These are phyloP conservation scores for Sesamia inferens DNA, from an alignment of 2,888 invertebrate genomes.

Conservation along the genomic window DNA sequence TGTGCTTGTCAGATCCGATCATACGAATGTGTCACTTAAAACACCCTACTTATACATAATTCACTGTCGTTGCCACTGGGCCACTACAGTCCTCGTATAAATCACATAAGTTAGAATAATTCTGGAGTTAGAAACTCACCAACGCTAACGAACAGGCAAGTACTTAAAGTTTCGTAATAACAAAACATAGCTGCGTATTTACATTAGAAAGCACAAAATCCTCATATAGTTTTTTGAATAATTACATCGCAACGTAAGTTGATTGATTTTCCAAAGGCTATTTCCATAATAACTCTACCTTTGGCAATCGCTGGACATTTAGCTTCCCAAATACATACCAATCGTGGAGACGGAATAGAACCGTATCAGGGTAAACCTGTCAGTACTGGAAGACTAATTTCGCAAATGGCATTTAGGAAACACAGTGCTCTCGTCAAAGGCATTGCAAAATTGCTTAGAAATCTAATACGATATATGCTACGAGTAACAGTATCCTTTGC, in stretches of 20 bases:
- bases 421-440: neutral
- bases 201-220: neutral
- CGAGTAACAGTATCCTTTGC: conserved; percentile 8
- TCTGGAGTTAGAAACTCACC: neutral
- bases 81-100: too few species aligned
- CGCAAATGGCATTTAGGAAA: conserved; percentile 10
- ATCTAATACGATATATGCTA: neutral
- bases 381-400: conserved; percentile 7
- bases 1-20: too few species aligned
- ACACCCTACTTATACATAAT: too few species aligned
- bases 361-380: neutral
- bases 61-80: too few species aligned
- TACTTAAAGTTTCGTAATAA: neutral
- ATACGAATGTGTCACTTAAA: too few species aligned
- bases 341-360: neutral
- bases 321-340: neutral
- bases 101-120: neutral
- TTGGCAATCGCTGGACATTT: neutral
- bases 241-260: neutral
- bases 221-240: neutral
- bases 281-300: conserved; percentile 1
- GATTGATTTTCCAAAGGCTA: neutral
- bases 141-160: neutral
- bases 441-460: conserved; percentile 7
- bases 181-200: neutral